Evolutionary conservation across 2,888 invertebrate species (phyloP).

Genomic region (Gasteruption jaculator): DNA sequence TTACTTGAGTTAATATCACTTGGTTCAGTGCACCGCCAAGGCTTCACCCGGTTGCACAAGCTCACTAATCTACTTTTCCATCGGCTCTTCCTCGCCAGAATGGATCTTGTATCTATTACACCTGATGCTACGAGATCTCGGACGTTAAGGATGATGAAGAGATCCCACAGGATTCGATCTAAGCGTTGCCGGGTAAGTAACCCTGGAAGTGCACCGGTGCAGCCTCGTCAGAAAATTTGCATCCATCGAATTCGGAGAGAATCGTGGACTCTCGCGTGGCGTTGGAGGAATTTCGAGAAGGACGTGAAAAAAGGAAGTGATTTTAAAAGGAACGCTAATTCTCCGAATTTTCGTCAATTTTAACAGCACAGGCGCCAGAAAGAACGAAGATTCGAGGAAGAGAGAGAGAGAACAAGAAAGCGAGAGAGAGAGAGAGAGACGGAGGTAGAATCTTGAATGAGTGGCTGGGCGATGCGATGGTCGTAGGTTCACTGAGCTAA

Average conservation of each 20-base stretch:
- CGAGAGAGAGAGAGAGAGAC: slow-evolving; percentile 16
- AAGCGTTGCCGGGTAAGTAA: no score
- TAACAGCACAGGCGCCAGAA: slow-evolving; percentile 49
- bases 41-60: slow-evolving; percentile 25
- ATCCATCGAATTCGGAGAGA: no score
- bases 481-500: slow-evolving; percentile 46
- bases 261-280: no score
- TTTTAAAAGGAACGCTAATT: no score
- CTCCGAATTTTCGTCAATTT: slow-evolving; percentile 49
- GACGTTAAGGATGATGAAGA: no score
- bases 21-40: slow-evolving; percentile 24
- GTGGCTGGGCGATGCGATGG: slow-evolving; percentile 35
- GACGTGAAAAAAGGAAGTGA: no score
- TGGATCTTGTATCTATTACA: no score
- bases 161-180: no score
- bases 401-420: slow-evolving; percentile 12
- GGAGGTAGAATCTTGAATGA: slow-evolving; percentile 43
- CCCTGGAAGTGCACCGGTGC: no score
- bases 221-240: no score
- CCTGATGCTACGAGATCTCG: no score
- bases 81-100: no score
- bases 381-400: slow-evolving; percentile 23
- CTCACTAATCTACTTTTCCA: slow-evolving; percentile 24
- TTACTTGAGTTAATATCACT: slow-evolving; percentile 43
- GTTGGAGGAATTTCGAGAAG: slow-evolving; percentile 12